phyloP scores from a whole-genome alignment of 2,113 vertebrate species.

The Morphnarchus princeps region DNA sequence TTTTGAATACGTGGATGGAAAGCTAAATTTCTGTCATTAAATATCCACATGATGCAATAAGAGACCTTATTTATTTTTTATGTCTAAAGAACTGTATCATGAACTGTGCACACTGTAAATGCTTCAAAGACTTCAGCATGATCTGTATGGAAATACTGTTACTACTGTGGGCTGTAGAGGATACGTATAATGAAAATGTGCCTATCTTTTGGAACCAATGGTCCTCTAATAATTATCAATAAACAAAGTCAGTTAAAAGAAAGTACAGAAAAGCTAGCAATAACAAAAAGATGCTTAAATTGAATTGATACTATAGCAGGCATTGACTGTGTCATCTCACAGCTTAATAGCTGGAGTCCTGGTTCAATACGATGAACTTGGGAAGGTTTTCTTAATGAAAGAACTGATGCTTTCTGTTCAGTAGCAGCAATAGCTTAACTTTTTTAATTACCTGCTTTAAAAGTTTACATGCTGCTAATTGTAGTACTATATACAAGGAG shows the following conservation, averaged over 20 bases:
- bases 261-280: neutral
- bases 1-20: neutral
- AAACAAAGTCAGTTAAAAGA: neutral
- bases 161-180: neutral
- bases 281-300: constrained; percentile 6
- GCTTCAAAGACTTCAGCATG: neutral
- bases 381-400: constrained; percentile 92
- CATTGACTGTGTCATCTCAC: constrained; percentile 89
- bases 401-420: constrained; percentile 85
- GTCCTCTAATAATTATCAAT: constrained; percentile 23
- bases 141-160: neutral
- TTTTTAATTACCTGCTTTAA: neutral
- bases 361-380: constrained; percentile 90
- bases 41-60: neutral
- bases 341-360: constrained; percentile 86
- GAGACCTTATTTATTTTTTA: neutral
- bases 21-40: neutral
- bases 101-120: neutral
- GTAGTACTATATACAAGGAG: neutral
- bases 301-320: constrained; percentile 79
- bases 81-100: neutral
- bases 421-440: constrained; percentile 24
- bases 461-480: neutral
- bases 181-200: neutral
- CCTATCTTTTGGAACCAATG: neutral